A percentile compares a stretch with the other conserved stretches of the same genome.
These are phyloP conservation scores for Tenebrio molitor DNA, from an alignment of 1,140 invertebrate genomes.

Conservation along the genomic window DNA sequence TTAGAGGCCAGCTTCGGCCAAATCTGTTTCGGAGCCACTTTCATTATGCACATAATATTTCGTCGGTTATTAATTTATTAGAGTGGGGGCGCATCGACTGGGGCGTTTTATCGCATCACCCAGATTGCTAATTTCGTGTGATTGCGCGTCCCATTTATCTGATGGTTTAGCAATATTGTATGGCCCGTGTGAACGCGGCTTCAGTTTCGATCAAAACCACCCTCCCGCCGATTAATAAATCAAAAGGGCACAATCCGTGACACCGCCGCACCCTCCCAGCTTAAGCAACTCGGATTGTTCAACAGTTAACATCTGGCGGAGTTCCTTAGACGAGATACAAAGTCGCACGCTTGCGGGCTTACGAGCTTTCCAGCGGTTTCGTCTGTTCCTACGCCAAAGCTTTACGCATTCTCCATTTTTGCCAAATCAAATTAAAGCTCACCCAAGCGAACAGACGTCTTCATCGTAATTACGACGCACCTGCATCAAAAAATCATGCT, in stretches of 20 bases:
- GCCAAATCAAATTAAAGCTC: background rate
- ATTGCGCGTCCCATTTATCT: background rate
- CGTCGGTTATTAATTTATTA: background rate
- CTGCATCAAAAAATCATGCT: background rate
- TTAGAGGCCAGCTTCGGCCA: background rate
- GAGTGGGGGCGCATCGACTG: background rate
- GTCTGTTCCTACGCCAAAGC: background rate
- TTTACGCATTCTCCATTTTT: background rate
- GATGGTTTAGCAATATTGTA: background rate
- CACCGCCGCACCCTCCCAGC: slow-evolving; percentile 9
- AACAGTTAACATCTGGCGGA: slow-evolving; percentile 25
- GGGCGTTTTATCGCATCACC: background rate
- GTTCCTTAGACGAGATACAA: slow-evolving; percentile 15
- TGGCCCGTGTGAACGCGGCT: background rate
- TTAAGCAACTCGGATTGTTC: slow-evolving; percentile 20
- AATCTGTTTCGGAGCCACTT: slow-evolving; percentile 2
- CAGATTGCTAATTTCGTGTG: background rate
- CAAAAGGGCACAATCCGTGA: slow-evolving; percentile 27
- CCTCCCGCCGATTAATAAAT: slow-evolving; percentile 17
- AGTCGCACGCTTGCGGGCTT: slow-evolving; percentile 12
- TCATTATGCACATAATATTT: background rate
- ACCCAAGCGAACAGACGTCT: no score
- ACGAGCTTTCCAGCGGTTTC: background rate
- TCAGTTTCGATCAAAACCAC: slow-evolving; percentile 4
- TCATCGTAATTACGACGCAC: no score